A percentile compares a stretch with the other conserved stretches of the same genome.
Conservation (phyloP, 2,888 invertebrate species). For the Limnephilus rhombicus region DNA sequence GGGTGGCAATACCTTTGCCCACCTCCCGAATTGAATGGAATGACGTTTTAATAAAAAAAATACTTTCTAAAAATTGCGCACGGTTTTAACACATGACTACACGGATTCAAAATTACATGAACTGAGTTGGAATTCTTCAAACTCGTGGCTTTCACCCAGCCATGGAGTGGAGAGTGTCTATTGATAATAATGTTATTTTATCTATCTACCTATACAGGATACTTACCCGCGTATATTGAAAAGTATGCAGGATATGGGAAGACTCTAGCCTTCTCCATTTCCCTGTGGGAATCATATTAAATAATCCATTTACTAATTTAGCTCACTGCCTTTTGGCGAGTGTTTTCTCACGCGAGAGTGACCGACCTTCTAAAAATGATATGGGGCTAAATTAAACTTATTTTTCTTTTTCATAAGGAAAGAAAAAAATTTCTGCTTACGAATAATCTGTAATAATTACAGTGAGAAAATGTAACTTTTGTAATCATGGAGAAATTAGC, state of each 20-base stretch:
- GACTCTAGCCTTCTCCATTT: not conserved
- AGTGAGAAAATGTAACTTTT: no score
- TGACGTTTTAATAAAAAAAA: no score
- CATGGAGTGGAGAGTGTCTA: not conserved
- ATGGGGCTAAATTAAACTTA: not conserved
- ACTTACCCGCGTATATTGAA: not conserved
- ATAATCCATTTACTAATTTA: not conserved
- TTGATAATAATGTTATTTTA: not conserved
- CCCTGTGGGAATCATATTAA: slow-evolving; percentile 1
- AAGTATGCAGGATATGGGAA: not conserved
- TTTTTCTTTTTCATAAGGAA: no score
- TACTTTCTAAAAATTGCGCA: no score
- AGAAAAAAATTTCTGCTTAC: no score
- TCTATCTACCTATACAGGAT: not conserved
- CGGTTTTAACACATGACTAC: no score
- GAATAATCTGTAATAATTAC: no score
- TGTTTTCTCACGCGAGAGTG: not conserved
- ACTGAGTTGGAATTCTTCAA: no score
- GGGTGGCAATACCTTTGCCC: no score
- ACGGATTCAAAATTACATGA: no score
- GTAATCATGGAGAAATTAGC: no score
- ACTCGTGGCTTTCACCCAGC: not conserved
- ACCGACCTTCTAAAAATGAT: not conserved
- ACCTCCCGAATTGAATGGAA: no score
- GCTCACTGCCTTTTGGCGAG: not conserved